phyloP scores from a whole-genome alignment of 2,888 invertebrate genomes.

The Drosophila nr. medialis region DNA sequence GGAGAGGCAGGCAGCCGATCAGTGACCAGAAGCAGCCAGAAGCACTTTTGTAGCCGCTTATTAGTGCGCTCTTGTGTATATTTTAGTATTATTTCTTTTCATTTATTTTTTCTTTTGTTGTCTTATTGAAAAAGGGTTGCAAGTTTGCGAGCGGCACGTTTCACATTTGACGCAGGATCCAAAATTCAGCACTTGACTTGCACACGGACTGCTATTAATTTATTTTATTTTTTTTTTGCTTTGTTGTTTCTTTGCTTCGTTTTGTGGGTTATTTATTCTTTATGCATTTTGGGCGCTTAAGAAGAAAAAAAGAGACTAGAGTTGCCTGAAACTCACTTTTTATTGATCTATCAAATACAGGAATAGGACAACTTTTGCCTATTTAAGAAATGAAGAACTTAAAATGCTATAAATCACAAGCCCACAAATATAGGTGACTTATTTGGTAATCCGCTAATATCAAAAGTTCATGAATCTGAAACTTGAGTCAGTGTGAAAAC shows the following conservation, averaged over 20 bases:
- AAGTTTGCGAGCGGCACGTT: conserved; percentile 63
- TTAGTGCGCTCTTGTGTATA: conserved; percentile 68
- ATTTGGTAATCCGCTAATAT: conserved; percentile 24
- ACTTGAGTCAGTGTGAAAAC: conserved; percentile 35
- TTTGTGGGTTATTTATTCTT: conserved; percentile 9
- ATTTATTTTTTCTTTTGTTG: conserved; percentile 28
- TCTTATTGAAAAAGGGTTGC: conserved; percentile 21
- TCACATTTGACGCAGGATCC: conserved; percentile 68
- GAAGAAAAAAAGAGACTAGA: conserved; percentile 43
- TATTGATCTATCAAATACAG: conserved; percentile 65
- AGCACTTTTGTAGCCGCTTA: conserved; percentile 79
- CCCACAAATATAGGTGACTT: conserved; percentile 65
- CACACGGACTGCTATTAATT: conserved; percentile 67
- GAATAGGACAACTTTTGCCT: conserved; percentile 3
- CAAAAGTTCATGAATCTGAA: conserved; percentile 34
- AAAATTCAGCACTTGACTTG: conserved; percentile 39
- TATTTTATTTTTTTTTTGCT: conserved; percentile 28
- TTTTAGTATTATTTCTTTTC: conserved; percentile 36
- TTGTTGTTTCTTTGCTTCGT: not conserved
- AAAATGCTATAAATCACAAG: conserved; percentile 39
- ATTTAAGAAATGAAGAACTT: conserved; percentile 17
- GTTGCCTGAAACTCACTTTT: conserved; percentile 47
- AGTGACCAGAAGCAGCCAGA: conserved; percentile 81
- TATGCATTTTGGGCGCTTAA: not conserved
- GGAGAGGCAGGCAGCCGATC: conserved; percentile 19